Conservation (phyloP, 2,888 invertebrate genomes). For the Theretra japonica region DNA sequence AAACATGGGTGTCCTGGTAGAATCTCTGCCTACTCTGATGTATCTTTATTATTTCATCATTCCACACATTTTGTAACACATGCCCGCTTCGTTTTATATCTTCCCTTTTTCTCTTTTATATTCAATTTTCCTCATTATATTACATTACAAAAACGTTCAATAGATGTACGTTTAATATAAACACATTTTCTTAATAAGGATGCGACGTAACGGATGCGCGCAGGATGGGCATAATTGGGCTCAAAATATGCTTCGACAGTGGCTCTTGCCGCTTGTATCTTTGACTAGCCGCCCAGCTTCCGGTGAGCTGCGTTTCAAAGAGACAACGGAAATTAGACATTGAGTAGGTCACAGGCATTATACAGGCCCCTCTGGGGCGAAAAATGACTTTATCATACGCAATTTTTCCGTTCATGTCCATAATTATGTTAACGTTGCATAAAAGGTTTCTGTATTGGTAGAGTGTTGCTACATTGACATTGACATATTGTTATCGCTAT, state of each 20-base stretch:
- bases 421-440: not conserved
- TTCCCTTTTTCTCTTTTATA: too few species aligned
- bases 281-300: constrained; percentile 30
- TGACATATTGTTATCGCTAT: too few species aligned
- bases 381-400: not conserved
- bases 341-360: constrained; percentile 31
- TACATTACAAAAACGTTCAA: too few species aligned
- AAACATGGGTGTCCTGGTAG: too few species aligned
- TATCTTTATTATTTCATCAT: too few species aligned
- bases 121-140: too few species aligned
- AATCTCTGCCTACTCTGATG: too few species aligned
- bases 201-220: not conserved
- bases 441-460: not conserved
- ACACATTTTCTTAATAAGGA: not conserved
- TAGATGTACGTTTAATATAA: not conserved
- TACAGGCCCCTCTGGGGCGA: not conserved
- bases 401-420: not conserved
- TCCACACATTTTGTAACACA: too few species aligned
- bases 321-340: constrained; percentile 52
- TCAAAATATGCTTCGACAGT: constrained; percentile 6
- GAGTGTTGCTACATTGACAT: not conserved
- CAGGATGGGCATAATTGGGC: not conserved
- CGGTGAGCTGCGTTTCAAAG: constrained; percentile 46
- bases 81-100: too few species aligned
- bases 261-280: not conserved